Conservation (phyloP, 2,113 vertebrate species). For the Stigmatopora nigra region DNA sequence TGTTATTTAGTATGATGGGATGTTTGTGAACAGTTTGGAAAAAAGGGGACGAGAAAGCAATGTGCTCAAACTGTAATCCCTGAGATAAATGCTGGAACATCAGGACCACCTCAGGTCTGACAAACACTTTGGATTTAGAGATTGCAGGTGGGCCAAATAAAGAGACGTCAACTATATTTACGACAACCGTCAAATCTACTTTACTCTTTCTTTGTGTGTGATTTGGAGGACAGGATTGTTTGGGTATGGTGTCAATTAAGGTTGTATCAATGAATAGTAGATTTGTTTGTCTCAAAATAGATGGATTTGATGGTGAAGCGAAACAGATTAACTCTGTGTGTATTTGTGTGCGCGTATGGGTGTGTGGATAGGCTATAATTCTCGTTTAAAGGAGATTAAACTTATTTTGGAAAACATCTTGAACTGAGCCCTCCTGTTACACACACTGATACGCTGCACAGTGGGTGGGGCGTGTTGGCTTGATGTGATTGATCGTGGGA, state of each 20-base stretch:
- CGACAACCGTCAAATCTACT: conserved; percentile 8
- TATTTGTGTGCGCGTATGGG: conserved; percentile 8
- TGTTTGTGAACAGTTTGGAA: conserved; percentile 1
- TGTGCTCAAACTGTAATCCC: conserved; percentile 20
- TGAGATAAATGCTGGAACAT: conserved; percentile 12
- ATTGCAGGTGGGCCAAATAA: conserved; percentile 3
- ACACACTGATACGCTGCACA: conserved; percentile 18
- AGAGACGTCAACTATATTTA: background rate
- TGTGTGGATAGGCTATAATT: conserved; percentile 39
- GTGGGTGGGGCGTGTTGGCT: conserved; percentile 33
- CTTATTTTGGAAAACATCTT: conserved; percentile 57
- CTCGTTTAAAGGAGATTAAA: conserved; percentile 52
- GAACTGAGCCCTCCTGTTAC: conserved; percentile 45
- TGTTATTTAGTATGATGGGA: background rate
- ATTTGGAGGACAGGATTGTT: background rate
- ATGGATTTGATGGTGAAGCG: conserved; percentile 45
- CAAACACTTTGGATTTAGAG: conserved; percentile 28
- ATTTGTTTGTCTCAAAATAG: conserved; percentile 47
- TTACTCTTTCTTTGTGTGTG: conserved; percentile 7
- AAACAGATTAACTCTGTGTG: conserved; percentile 43
- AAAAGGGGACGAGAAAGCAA: conserved; percentile 13
- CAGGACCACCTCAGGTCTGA: conserved; percentile 13
- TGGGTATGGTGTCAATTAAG: conserved; percentile 13
- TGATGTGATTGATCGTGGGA: conserved; percentile 35
- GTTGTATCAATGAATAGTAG: conserved; percentile 29